Conservation (phyloP, 1,140 invertebrate species). For the Drosophila jambulina region DNA sequence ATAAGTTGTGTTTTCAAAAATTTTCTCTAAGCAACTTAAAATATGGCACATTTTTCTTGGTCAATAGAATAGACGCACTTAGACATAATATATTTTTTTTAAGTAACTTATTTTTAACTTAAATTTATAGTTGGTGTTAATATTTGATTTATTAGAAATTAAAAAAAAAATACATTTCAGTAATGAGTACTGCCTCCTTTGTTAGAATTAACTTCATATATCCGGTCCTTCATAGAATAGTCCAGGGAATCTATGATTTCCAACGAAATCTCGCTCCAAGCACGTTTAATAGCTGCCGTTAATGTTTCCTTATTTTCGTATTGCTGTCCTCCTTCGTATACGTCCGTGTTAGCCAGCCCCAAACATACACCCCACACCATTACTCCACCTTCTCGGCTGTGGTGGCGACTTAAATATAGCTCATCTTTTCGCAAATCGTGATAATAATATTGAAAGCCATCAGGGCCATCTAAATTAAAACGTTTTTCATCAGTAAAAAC, state of each 20-base stretch:
- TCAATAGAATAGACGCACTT: no score
- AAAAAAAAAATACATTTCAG: neutral
- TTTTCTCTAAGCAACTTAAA: no score
- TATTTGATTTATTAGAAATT: no score
- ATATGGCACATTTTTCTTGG: no score
- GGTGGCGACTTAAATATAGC: slow-evolving; percentile 30
- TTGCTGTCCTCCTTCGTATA: neutral
- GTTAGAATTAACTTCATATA: neutral
- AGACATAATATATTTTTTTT: no score
- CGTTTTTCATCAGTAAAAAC: slow-evolving; percentile 41
- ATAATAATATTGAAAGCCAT: slow-evolving; percentile 28
- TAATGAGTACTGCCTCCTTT: slow-evolving; percentile 1
- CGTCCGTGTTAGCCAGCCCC: neutral
- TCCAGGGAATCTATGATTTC: neutral
- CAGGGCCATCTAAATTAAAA: slow-evolving; percentile 21
- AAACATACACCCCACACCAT: slow-evolving; percentile 1
- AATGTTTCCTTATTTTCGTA: neutral
- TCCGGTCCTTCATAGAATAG: neutral
- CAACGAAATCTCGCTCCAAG: neutral
- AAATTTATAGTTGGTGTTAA: no score
- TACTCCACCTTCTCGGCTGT: slow-evolving; percentile 7
- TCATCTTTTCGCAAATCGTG: slow-evolving; percentile 28
- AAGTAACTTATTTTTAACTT: no score
- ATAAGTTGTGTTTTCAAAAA: no score
- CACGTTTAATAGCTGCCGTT: neutral